Percentiles rank a stretch among this genome's conserved stretches.
Conservation (phyloP, 2,797 vertebrate species). For the Ambastaia sidthimunki region DNA sequence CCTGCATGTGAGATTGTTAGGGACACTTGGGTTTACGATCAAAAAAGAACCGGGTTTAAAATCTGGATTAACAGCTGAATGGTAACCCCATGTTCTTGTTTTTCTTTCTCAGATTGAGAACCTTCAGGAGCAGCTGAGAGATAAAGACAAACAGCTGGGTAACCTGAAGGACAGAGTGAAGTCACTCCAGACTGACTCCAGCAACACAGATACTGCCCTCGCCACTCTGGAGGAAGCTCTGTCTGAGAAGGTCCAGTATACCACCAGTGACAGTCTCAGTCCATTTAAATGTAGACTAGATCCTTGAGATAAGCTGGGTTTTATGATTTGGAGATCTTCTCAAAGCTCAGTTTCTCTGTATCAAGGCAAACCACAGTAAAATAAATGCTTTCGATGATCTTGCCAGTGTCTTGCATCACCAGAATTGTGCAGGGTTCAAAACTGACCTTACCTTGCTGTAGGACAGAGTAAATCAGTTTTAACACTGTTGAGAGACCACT, state of each 20-base stretch:
- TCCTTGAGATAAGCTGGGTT: no score
- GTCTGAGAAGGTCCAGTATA: slow-evolving; percentile 89
- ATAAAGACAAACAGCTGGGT: slow-evolving; percentile 97
- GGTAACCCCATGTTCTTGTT: not conserved
- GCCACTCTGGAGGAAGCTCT: slow-evolving; percentile 95
- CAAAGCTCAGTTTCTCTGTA: no score
- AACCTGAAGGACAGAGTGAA: slow-evolving; percentile 97
- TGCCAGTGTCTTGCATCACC: not conserved
- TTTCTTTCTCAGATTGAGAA: slow-evolving; percentile 80
- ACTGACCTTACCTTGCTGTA: not conserved
- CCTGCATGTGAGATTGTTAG: not conserved
- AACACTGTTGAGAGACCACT: not conserved
- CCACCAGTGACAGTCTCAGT: not conserved
- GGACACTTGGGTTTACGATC: not conserved
- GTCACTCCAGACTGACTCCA: slow-evolving; percentile 96
- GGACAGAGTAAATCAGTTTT: not conserved
- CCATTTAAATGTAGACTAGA: not conserved
- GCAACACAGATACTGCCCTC: slow-evolving; percentile 95
- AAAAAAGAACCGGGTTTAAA: not conserved
- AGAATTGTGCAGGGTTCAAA: not conserved
- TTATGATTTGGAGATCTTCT: not conserved
- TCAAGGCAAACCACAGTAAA: no score
- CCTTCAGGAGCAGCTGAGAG: slow-evolving; percentile 94
- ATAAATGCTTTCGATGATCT: not conserved
- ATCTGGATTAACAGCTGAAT: not conserved